Percentiles rank a stretch among this genome's conserved stretches.
These are phyloP conservation scores for Tupaia tana DNA, from an alignment of 2,113 vertebrate species.

Conservation along the genomic window DNA sequence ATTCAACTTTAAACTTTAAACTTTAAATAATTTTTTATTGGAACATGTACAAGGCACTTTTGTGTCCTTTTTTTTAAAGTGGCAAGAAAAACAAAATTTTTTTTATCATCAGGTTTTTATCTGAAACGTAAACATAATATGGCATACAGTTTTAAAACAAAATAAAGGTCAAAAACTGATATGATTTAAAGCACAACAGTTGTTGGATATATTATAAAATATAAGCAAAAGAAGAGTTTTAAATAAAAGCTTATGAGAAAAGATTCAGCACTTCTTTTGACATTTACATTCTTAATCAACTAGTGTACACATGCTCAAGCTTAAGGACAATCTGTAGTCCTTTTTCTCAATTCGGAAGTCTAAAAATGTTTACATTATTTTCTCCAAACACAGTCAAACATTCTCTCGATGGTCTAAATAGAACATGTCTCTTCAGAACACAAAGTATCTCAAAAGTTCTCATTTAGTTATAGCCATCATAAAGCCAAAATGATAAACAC, in stretches of 20 bases:
- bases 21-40: neutral
- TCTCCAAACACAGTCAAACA: neutral
- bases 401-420: neutral
- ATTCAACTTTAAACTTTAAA: neutral
- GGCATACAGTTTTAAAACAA: slow-evolving; percentile 77
- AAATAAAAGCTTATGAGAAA: slow-evolving; percentile 68
- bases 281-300: slow-evolving; percentile 78
- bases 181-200: slow-evolving; percentile 73
- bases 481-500: slow-evolving; percentile 16
- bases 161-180: slow-evolving; percentile 82
- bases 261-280: slow-evolving; percentile 74
- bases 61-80: slow-evolving; percentile 52
- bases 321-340: neutral
- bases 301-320: slow-evolving; percentile 53
- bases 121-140: slow-evolving; percentile 66
- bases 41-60: slow-evolving; percentile 39
- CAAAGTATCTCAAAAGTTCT: neutral
- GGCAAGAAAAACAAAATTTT: slow-evolving; percentile 57
- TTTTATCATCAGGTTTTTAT: slow-evolving; percentile 59
- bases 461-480: neutral
- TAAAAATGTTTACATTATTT: neutral
- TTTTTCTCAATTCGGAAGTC: neutral
- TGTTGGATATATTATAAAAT: slow-evolving; percentile 81
- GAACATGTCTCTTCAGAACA: neutral
- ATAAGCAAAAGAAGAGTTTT: slow-evolving; percentile 67